Evolutionary conservation across 30 jellyfish, hydroid and myxozoan genomes (phyloP), one percentile per base, ranked within the genome.

Genomic region (Haliclystus octoradiatus): DNA sequence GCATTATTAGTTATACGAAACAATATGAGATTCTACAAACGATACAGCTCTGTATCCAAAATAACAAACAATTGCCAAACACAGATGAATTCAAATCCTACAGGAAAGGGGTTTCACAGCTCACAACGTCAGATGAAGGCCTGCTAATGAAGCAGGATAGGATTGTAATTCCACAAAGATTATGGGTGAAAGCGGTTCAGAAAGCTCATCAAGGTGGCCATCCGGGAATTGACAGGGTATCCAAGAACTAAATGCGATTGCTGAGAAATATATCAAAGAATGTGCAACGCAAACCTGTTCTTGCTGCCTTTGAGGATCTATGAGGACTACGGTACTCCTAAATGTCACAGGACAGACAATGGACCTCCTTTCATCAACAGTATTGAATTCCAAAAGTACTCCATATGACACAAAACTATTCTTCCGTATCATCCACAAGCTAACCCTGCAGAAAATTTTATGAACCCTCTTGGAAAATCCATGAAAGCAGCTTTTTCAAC

Each of bases 381-480:
- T n/a, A n/a, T n/a, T n/a, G n/a, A n/a, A n/a, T n/a, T n/a, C n/a
- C n/a, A n/a, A n/a, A n/a, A n/a, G n/a, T n/a, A n/a, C n/a, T n/a
- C n/a, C n/a, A n/a, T n/a, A n/a, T n/a, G n/a, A n/a, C n/a, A n/a
- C n/a, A n/a, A n/a, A n/a, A n/a, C n/a, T n/a, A n/a, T n/a, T n/a
- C n/a, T n/a, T n/a, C n/a, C n/a, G n/a, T n/a, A n/a, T n/a, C n/a
- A n/a, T n/a, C n/a, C n/a, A n/a, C n/a, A n/a, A n/a, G n/a, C n/a
- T n/a, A n/a, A n/a, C n/a, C n/a, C n/a, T n/a, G n/a, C n/a, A n/a
- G n/a, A n/a, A n/a, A n/a, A 51, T 28, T 66, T 75, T 69, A 75
- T 75, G 88, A 75, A 75, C 61, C 73, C 88, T 34, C 28, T 65
- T 0, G 88, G 88, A 51, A 66, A 75, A 28, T 66, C 88, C 22